phyloP scores from a whole-genome alignment of 2,888 invertebrate genomes.

The Choreutis nemorana region DNA sequence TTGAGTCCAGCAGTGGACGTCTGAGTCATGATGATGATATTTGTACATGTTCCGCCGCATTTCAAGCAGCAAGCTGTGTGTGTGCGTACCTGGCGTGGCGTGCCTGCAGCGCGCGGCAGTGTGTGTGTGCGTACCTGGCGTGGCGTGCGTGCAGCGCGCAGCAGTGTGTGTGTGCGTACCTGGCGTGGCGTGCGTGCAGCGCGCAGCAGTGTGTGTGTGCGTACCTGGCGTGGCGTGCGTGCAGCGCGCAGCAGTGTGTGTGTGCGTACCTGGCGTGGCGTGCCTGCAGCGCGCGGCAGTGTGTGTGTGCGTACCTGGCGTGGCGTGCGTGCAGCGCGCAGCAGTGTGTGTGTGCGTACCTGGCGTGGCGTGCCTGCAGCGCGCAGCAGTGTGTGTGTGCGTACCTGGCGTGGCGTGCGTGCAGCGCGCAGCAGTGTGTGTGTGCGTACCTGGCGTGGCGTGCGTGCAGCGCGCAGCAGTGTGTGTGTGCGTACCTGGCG shows the following conservation, averaged over 20 bases:
- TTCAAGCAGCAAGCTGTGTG: no score
- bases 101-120: slow-evolving; percentile 63
- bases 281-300: slow-evolving; percentile 63
- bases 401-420: slow-evolving; percentile 17
- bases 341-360: no score
- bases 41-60: no score
- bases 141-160: slow-evolving; percentile 78
- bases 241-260: no score
- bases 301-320: slow-evolving; percentile 70
- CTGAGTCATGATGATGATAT: no score
- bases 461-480: no score
- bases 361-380: slow-evolving; percentile 73
- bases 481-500: no score
- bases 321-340: no score
- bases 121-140: slow-evolving; percentile 66
- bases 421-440: slow-evolving; percentile 69
- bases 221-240: slow-evolving; percentile 80
- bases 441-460: no score
- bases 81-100: no score
- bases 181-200: slow-evolving; percentile 71
- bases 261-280: no score
- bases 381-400: slow-evolving; percentile 74
- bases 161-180: slow-evolving; percentile 73
- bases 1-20: no score
- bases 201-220: slow-evolving; percentile 32